These are phyloP conservation scores for Sciurus carolinensis DNA, from an alignment of 2,797 vertebrate species.

Conservation along the genomic window DNA sequence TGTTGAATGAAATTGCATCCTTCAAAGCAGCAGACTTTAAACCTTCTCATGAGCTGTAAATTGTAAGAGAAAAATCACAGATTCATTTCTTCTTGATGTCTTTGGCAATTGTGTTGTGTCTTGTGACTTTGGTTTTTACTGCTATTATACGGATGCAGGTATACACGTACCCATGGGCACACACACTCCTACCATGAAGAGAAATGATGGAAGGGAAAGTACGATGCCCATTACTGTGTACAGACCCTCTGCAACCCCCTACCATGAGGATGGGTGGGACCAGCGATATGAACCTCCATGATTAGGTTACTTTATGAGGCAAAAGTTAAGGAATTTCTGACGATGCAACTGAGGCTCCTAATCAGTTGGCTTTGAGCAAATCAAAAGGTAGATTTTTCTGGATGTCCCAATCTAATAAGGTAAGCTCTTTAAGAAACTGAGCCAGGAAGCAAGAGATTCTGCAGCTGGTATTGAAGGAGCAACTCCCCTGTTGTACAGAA, in stretches of 20 bases:
- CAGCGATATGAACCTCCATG: not conserved
- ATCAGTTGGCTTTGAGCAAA: not conserved
- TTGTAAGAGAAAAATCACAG: constrained; percentile 12
- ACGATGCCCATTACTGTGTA: too few relatives aligned
- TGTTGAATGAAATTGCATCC: not conserved
- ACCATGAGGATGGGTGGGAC: not conserved
- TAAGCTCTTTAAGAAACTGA: not conserved
- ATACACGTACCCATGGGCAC: rapidly evolving
- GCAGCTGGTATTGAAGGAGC: not conserved
- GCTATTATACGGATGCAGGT: too few relatives aligned
- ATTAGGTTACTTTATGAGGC: not conserved
- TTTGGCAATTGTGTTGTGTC: not conserved
- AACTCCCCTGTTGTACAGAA: not conserved
- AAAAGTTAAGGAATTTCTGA: not conserved
- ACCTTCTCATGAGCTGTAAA: constrained; percentile 10
- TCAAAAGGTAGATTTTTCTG: not conserved
- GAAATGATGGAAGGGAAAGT: not conserved
- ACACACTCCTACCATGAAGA: not conserved
- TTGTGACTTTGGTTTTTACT: not conserved
- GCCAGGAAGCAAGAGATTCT: not conserved
- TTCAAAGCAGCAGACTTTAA: constrained; percentile 17
- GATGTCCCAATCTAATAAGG: not conserved
- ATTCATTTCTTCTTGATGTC: not conserved
- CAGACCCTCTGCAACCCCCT: rapidly evolving
- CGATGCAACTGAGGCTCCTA: not conserved